phyloP scores from a whole-genome alignment of 2,113 vertebrate genomes.

The Platysteira castanea region DNA sequence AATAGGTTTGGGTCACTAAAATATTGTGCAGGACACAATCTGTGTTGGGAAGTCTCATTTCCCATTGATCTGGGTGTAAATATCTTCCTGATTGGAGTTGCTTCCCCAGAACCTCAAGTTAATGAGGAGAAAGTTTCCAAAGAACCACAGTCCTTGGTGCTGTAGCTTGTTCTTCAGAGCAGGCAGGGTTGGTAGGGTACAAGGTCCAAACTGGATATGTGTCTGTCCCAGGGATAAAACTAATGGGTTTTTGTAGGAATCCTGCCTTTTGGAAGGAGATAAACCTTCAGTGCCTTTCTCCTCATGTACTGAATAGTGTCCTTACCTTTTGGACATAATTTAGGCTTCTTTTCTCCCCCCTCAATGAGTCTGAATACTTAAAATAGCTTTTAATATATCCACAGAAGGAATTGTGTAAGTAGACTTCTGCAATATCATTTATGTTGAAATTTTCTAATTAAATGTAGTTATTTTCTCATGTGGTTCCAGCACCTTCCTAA shows the following conservation, averaged over 20 bases:
- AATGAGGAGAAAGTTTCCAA: neutral
- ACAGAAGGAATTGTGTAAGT: neutral
- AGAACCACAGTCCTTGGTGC: neutral
- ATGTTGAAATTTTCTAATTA: neutral
- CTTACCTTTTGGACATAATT: neutral
- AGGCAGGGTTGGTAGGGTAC: neutral
- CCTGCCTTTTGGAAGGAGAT: neutral
- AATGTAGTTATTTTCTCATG: neutral
- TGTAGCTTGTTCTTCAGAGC: neutral
- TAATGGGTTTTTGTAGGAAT: neutral
- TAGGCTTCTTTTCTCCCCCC: neutral
- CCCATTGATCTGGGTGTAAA: slow-evolving; percentile 31
- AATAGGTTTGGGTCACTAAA: slow-evolving; percentile 34
- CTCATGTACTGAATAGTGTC: neutral
- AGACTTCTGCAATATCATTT: neutral
- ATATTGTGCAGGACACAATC: neutral
- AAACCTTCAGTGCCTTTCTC: neutral
- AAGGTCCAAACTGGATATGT: neutral
- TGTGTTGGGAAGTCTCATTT: neutral
- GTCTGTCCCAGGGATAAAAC: neutral
- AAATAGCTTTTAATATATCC: neutral
- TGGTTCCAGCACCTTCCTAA: neutral
- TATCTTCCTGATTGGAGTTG: neutral
- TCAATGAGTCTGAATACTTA: neutral
- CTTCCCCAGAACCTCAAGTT: neutral